Evolutionary conservation across 2,888 invertebrate species (phyloP).

Genomic region (Imbricaverruca yamaguchii): DNA sequence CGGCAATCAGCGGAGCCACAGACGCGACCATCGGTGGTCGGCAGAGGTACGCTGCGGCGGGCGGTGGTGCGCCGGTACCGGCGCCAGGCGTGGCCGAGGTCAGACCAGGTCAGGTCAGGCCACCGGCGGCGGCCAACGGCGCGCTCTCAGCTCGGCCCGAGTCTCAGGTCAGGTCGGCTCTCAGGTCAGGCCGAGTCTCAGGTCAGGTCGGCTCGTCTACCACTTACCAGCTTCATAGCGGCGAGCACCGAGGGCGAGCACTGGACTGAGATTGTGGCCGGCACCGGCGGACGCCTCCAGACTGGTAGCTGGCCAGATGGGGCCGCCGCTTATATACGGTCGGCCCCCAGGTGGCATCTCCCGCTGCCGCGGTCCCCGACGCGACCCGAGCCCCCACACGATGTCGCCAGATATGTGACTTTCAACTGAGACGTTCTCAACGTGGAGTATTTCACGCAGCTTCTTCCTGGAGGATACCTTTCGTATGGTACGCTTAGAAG

Average conservation of each 20-base stretch:
- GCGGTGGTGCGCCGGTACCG: neutral
- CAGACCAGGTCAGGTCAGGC: neutral
- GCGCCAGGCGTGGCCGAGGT: neutral
- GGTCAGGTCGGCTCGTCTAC: neutral
- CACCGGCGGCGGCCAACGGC: neutral
- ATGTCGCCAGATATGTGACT: too few relatives aligned
- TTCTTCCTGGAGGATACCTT: too few relatives aligned
- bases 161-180: neutral
- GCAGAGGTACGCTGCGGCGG: too few relatives aligned
- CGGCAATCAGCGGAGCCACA: too few relatives aligned
- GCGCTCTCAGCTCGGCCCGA: neutral
- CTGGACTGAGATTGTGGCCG: neutral
- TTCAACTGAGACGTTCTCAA: too few relatives aligned
- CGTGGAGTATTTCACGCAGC: too few relatives aligned
- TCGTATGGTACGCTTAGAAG: too few relatives aligned
- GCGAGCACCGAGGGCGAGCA: neutral
- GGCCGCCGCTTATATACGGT: neutral
- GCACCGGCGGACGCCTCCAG: neutral
- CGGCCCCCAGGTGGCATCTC: neutral
- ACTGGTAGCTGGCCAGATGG: neutral
- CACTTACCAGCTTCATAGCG: constrained; percentile 14
- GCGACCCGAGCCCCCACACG: too few relatives aligned
- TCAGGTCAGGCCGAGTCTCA: neutral
- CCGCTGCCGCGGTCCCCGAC: too few relatives aligned
- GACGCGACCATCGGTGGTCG: too few relatives aligned